Evolutionary conservation across 2,797 vertebrate species (phyloP), one percentile per base, ranked within the genome.

Genomic region (Myiotriccus ornatus): DNA sequence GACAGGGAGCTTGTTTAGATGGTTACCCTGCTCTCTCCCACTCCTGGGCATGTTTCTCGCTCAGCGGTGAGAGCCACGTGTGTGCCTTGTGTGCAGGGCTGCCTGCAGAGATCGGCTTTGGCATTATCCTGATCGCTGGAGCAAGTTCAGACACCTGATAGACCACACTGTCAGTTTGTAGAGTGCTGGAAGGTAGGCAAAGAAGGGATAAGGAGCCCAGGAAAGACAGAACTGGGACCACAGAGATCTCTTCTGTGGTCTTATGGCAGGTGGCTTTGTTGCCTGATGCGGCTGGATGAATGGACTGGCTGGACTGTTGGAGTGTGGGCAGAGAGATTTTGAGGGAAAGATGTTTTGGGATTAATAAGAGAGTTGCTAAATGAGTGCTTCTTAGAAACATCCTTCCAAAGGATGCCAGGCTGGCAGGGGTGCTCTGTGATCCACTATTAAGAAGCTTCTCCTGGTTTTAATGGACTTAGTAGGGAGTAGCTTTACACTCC

Each of bases 131-230:
- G 37, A 96, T 50, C 94, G 75, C 82, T 97, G 98, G 69, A 98
- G 96, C 95, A 99, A 98, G 97, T 98, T 99, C 96, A 98, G 97
- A 86, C 97, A 98, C 90, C 95, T 99, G 91, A 97, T 98, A 83
- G 98, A 99, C 77, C 98, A 98, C 87, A 98, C 99, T 1, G 97
- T 98, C 20, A 98, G 98, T 43, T 50, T 99, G 95, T 98, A 94
- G 3, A 98, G 98, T 73, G 98, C 98, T 35, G 99, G 98, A 97
- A 99, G 99, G 99, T 98, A 96, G 97, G 87, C 47, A 62, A 69
- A 80, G 82, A 71, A 69, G 70, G 69, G 80, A 77, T 90, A 62
- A 94, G 35, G 60, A 71, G 65, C 37, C 12, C 28, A 27, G 56
- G 57, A 22, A 85, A 32, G 46, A 50, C 0, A 59, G 43, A 47